Base-by-base conservation (phyloP, 2,888 invertebrate genomes). In the Apamea anceps region DNA sequence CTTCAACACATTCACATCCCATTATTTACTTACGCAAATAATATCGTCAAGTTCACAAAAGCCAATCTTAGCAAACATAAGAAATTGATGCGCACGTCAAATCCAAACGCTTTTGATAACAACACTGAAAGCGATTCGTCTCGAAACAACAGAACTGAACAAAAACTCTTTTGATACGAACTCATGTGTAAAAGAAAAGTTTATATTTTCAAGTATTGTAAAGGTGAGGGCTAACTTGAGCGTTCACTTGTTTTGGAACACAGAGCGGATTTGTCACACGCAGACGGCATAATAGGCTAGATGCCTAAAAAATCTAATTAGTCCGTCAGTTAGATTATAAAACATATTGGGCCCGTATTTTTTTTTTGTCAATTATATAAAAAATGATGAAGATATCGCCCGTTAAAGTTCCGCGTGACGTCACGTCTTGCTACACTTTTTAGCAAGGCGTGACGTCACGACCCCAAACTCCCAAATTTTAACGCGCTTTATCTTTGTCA, bases 111-210 rank as follows among this genome's bases (percentile, higher is more conserved):
- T 51, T 80, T 75, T 63, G 77, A 42, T 28, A 72, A 76, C 79
- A 87, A 85, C 68, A 75, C 67, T 57, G 72, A 66, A 75, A 72
- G 63, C 62, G 45, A 80, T 72, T 81, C 72, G 75, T 85, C 67
- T 57, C 37, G 51, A 74, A 80, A 67, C 48, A 62, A 45, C 25
- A 28, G 57, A 57, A 37, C 32, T 28, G 57, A 10, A 63, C 18
- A 60, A 68, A 75, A 77, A 72, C 67, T 80, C 65, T 60, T 86
- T 81, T 85, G 75, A 72, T 66, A 80, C 25, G 13, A 71, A 66
- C 70, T 79, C 75, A 71, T 70, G 62, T 32, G 74, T 57, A 65
- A 70, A 77, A 66, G 72, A 79, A 82, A 87, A 81, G 71, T 87
- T 85, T 66, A 57, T 54, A 32, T 75, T 37, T 18, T 13, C 37